phyloP scores from a whole-genome alignment of 1,140 invertebrate species.

The Drosophila arizonae region DNA sequence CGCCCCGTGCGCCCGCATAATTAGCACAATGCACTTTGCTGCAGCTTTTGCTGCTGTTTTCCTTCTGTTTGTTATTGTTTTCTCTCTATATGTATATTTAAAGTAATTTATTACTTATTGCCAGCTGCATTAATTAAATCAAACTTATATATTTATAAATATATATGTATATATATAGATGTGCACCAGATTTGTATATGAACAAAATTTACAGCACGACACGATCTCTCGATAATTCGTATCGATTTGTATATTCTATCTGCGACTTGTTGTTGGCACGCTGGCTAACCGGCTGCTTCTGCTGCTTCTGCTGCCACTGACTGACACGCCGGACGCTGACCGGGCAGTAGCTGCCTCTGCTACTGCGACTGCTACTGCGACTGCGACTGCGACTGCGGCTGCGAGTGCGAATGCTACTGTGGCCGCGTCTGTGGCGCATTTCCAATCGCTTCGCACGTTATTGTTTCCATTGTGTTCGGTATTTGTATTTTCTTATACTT shows the following conservation, averaged over 20 bases:
- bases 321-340: conserved; percentile 59
- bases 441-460: conserved; percentile 80
- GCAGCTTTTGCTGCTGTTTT: conserved; percentile 19
- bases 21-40: conserved; percentile 76
- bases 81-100: not conserved
- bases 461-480: conserved; percentile 81
- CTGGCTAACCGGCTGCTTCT: conserved; percentile 70
- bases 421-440: conserved; percentile 59
- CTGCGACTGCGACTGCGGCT: conserved; percentile 29
- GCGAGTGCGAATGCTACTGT: conserved; percentile 17
- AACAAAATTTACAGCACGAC: not conserved
- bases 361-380: conserved; percentile 20
- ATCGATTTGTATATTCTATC: conserved; percentile 62
- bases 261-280: conserved; percentile 61
- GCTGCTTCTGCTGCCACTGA: conserved; percentile 64
- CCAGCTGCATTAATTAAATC: conserved; percentile 32
- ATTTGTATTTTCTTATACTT: conserved; percentile 78
- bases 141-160: conserved; percentile 21
- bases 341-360: conserved; percentile 12
- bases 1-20: conserved; percentile 68
- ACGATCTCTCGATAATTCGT: conserved; percentile 66
- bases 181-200: not conserved
- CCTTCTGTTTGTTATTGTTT: conserved; percentile 11
- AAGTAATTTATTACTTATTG: conserved; percentile 45
- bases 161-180: not conserved